Percentiles rank a stretch among this genome's conserved stretches.
Conservation (phyloP, 2,797 vertebrate species). For the Sebastes hubbsi region DNA sequence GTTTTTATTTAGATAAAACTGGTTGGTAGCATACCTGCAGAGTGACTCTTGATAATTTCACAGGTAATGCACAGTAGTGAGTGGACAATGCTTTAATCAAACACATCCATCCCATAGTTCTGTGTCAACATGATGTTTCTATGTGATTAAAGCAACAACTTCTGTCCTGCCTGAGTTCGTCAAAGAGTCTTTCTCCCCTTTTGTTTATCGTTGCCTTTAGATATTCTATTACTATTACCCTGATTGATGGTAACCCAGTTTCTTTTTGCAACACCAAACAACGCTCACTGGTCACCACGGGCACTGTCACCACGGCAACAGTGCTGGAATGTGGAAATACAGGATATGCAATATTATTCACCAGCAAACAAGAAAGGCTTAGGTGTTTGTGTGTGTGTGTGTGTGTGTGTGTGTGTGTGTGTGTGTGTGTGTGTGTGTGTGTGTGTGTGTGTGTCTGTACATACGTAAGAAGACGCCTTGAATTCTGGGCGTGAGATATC, state of each 20-base stretch:
- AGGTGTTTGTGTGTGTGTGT: not conserved
- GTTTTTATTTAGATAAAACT: too few species aligned
- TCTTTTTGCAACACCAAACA: conserved; percentile 7
- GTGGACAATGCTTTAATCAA: too few species aligned
- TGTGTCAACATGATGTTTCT: not conserved
- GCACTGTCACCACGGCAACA: conserved; percentile 23
- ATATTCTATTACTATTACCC: not conserved
- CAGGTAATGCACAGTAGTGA: too few species aligned
- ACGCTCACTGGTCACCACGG: not conserved
- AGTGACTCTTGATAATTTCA: too few species aligned
- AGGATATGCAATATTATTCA: conserved; percentile 56
- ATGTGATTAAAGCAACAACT: not conserved
- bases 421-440: too few species aligned
- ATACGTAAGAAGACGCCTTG: too few species aligned
- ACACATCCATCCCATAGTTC: not conserved
- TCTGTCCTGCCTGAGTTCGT: not conserved
- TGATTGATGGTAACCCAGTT: conserved; percentile 5
- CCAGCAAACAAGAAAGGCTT: conserved; percentile 36
- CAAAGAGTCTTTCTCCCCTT: not conserved
- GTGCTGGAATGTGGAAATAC: conserved; percentile 73
- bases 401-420: too few species aligned
- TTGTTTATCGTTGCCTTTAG: not conserved
- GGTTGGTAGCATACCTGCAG: too few species aligned
- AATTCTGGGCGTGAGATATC: too few species aligned
- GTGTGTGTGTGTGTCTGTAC: too few species aligned